Evolutionary conservation across 1,140 invertebrate genomes (phyloP).

Genomic region (Marisa cornuarietis): DNA sequence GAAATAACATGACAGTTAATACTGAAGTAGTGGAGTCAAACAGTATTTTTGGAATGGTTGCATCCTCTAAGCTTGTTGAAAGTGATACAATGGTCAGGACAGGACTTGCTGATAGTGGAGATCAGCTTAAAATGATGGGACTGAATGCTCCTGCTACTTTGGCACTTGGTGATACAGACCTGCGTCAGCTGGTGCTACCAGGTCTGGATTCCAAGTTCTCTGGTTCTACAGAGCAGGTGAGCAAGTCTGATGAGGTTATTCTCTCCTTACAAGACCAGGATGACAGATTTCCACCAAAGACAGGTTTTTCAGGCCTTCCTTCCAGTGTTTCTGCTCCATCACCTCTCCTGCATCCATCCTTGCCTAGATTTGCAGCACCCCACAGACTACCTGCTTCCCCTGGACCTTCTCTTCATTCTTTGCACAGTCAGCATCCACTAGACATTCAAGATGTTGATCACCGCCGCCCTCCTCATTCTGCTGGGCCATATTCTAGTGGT

Average conservation of each 20-base stretch:
- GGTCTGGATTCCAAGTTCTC: conserved; percentile 26
- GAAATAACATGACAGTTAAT: not conserved
- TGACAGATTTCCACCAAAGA: conserved; percentile 21
- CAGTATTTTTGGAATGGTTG: not conserved
- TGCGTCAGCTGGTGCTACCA: conserved; percentile 13
- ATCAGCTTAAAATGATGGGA: not conserved
- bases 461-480: conserved; percentile 3
- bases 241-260: conserved; percentile 3
- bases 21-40: not conserved
- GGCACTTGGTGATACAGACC: not conserved
- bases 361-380: conserved; percentile 10
- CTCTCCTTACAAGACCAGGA: conserved; percentile 20
- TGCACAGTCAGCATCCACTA: conserved; percentile 1
- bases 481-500: not conserved
- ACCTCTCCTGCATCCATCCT: conserved; percentile 16
- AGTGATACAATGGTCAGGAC: conserved; percentile 9
- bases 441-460: conserved; percentile 16
- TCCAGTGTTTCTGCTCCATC: conserved; percentile 15
- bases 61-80: not conserved
- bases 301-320: not conserved
- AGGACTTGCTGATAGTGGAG: conserved; percentile 14
- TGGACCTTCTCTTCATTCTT: not conserved
- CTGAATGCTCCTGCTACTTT: conserved; percentile 6
- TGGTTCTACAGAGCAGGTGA: conserved; percentile 2
- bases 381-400: not conserved